Conservation (phyloP, 2,113 vertebrate genomes). For the Athene cunicularia region DNA sequence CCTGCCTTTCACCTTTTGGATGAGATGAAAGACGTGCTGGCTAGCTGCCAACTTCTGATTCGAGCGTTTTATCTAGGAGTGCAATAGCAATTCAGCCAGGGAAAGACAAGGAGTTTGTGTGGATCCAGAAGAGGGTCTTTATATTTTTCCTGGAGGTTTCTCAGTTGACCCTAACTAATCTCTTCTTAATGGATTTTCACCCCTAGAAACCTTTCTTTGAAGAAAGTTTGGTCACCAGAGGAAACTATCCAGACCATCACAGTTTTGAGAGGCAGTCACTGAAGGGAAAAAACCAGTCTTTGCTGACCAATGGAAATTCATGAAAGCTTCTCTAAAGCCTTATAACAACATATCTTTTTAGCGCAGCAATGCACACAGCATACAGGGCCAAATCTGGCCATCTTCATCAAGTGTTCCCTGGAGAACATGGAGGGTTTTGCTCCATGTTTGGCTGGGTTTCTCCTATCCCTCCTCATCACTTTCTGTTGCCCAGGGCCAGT, state of each 20-base stretch:
- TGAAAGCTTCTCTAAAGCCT: background rate
- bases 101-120: background rate
- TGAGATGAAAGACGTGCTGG: slow-evolving; percentile 27
- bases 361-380: background rate
- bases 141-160: background rate
- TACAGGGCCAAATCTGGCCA: background rate
- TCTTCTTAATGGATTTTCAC: background rate
- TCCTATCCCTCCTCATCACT: background rate
- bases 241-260: background rate
- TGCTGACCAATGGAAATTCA: background rate
- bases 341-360: background rate
- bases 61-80: background rate
- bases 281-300: background rate
- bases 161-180: slow-evolving; percentile 8
- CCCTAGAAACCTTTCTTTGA: slow-evolving; percentile 7
- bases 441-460: background rate
- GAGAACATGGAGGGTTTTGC: background rate
- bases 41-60: background rate
- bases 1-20: background rate
- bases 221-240: background rate
- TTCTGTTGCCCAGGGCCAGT: background rate
- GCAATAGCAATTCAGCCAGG: background rate
- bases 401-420: background rate
- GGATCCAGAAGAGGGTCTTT: background rate
- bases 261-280: background rate